These are phyloP conservation scores for Acanthornis magna DNA, from an alignment of 2,797 vertebrate genomes.

Conservation along the genomic window DNA sequence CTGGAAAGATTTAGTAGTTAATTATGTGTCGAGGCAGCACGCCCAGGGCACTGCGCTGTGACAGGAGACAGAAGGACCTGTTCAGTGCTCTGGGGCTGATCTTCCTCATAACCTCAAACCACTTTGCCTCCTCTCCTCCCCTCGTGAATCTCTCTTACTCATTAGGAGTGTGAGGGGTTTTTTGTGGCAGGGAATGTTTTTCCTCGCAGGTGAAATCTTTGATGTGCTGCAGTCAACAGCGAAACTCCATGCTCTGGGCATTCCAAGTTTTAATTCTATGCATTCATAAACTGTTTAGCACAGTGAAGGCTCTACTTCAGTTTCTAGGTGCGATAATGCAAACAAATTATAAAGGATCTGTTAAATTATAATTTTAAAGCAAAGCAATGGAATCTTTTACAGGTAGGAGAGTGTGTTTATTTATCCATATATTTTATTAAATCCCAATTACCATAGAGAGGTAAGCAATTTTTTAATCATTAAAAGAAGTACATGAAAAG, in stretches of 20 bases:
- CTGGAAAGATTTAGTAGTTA: not conserved
- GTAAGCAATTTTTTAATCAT: not conserved
- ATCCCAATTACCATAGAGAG: not conserved
- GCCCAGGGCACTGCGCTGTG: not conserved
- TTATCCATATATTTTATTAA: not conserved
- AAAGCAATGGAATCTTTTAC: not conserved
- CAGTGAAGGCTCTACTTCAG: not conserved
- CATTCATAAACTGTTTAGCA: not conserved
- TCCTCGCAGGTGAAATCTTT: not conserved
- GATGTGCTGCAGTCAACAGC: not conserved
- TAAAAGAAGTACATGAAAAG: not conserved
- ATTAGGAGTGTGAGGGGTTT: not conserved
- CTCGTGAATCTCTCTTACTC: not conserved
- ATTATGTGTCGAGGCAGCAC: not conserved
- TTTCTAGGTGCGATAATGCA: not conserved
- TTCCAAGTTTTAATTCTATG: not conserved
- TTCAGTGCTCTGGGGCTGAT: not conserved
- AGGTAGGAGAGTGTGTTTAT: not conserved
- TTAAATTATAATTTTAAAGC: not conserved
- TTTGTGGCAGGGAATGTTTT: not conserved
- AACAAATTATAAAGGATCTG: not conserved
- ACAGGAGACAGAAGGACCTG: not conserved
- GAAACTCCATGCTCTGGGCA: not conserved
- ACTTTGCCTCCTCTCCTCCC: not conserved
- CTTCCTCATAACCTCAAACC: not conserved